Conservation (phyloP, 2,888 invertebrate species). For the Campoplex capitator region DNA sequence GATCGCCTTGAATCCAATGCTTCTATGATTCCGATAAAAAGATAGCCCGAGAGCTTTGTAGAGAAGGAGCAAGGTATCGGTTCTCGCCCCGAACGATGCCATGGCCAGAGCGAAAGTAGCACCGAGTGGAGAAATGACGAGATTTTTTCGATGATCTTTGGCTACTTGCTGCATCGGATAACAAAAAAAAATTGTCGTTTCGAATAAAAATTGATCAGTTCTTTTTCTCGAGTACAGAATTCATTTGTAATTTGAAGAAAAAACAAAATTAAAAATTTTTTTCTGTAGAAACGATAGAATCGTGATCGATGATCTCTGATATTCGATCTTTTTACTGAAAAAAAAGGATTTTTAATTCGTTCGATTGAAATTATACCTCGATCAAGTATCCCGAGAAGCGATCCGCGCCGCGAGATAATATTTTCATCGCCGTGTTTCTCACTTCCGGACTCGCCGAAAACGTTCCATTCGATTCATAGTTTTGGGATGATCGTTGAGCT, state of each 20-base stretch:
- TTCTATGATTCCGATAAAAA: slow-evolving; percentile 60
- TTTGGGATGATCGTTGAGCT: neutral
- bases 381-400: neutral
- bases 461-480: neutral
- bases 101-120: slow-evolving; percentile 79
- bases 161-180: neutral
- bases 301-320: neutral
- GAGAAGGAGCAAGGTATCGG: slow-evolving; percentile 75
- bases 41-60: slow-evolving; percentile 73
- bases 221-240: no score
- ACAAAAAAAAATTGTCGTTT: no score
- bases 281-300: no score
- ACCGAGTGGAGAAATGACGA: slow-evolving; percentile 82
- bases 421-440: neutral
- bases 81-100: slow-evolving; percentile 77
- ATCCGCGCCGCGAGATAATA: neutral
- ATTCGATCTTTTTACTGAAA: neutral
- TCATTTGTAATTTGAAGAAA: no score
- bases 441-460: neutral
- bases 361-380: neutral
- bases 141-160: slow-evolving; percentile 68
- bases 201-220: neutral
- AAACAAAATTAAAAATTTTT: no score
- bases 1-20: slow-evolving; percentile 73
- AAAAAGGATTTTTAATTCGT: neutral